A percentile compares a stretch with the other conserved stretches of the same genome.
Evolutionary conservation across 2,888 invertebrate genomes (phyloP).

Genomic region (Athalia circularis): DNA sequence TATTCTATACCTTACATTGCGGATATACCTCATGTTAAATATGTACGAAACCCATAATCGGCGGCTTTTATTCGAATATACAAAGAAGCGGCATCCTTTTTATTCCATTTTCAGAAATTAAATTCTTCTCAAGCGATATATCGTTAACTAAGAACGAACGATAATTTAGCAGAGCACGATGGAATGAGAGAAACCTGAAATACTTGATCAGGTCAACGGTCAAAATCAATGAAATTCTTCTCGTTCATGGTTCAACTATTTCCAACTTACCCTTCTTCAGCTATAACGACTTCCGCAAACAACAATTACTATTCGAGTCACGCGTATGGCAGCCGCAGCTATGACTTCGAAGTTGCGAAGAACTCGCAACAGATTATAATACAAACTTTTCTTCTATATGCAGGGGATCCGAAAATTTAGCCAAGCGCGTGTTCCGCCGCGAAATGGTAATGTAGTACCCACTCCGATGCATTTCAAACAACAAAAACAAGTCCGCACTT

Average conservation of each 20-base stretch:
- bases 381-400: slow-evolving; percentile 12
- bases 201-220: background rate
- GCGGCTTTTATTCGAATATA: background rate
- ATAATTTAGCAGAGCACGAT: background rate
- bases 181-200: too few relatives aligned
- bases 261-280: background rate
- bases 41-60: too few relatives aligned
- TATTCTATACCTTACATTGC: background rate
- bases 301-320: slow-evolving; percentile 66
- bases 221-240: slow-evolving; percentile 16
- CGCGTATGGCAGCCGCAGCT: slow-evolving; percentile 46
- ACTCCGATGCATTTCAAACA: background rate
- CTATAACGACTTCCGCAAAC: slow-evolving; percentile 58
- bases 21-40: too few relatives aligned
- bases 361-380: slow-evolving; percentile 35
- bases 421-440: too few relatives aligned
- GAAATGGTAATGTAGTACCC: too few relatives aligned
- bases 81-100: background rate
- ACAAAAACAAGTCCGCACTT: background rate
- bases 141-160: background rate
- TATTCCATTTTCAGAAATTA: slow-evolving; percentile 2
- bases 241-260: slow-evolving; percentile 5
- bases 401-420: slow-evolving; percentile 17
- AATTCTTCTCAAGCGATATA: background rate
- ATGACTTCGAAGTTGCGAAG: background rate